phyloP scores from a whole-genome alignment of 2,113 vertebrate genomes.

The Verasper variegatus region DNA sequence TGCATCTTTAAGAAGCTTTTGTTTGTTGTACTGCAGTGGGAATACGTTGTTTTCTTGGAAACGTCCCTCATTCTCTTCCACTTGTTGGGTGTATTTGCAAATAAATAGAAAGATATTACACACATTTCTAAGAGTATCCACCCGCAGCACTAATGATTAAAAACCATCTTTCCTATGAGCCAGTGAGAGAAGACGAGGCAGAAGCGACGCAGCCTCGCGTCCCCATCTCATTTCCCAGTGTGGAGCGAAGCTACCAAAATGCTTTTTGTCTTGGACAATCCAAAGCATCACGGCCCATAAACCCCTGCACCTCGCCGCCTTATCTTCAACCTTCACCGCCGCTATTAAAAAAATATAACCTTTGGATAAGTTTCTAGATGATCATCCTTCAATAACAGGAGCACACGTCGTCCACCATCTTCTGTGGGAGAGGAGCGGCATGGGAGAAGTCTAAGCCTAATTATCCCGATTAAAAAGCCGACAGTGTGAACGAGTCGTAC shows the following conservation, averaged over 20 bases:
- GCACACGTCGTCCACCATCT: constrained; percentile 25
- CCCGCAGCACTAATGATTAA: background rate
- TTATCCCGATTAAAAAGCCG: constrained; percentile 66
- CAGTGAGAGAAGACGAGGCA: background rate
- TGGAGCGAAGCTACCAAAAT: constrained; percentile 16
- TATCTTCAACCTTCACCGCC: constrained; percentile 38
- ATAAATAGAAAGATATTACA: too few relatives aligned
- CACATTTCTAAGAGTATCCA: background rate
- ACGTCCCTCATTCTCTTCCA: too few relatives aligned
- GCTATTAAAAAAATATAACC: constrained; percentile 23
- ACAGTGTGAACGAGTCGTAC: constrained; percentile 58
- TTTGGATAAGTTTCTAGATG: constrained; percentile 27
- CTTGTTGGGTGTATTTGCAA: too few relatives aligned
- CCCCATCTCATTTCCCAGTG: constrained; percentile 36
- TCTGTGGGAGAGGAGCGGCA: constrained; percentile 11
- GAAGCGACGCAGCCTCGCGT: constrained; percentile 14
- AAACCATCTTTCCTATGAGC: constrained; percentile 7
- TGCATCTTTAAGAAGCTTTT: background rate
- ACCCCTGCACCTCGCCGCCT: constrained; percentile 10
- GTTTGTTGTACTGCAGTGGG: too few relatives aligned
- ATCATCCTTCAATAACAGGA: constrained; percentile 25
- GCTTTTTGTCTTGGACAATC: constrained; percentile 32
- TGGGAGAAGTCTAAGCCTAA: constrained; percentile 54
- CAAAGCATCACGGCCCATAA: constrained; percentile 37
- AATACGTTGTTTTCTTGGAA: too few relatives aligned